Percentiles rank a stretch among this genome's conserved stretches.
Evolutionary conservation across 2,888 invertebrate species (phyloP).

Genomic region (Drosophila flavopinicola): DNA sequence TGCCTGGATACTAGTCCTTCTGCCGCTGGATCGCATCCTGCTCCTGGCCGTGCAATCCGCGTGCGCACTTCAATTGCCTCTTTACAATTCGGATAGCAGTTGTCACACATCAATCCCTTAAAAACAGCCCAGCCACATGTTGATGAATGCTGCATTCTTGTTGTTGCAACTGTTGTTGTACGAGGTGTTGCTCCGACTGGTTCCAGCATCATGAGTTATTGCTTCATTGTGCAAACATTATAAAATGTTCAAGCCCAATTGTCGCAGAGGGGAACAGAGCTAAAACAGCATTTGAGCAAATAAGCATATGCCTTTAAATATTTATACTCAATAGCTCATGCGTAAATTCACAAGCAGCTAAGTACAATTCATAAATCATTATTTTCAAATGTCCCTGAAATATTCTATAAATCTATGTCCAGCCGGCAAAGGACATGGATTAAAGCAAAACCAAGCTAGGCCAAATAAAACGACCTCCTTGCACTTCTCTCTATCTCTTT

Average conservation of each 20-base stretch:
- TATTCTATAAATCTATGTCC: conserved; percentile 72
- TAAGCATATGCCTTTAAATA: conserved; percentile 29
- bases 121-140: conserved; percentile 1
- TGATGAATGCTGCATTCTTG: conserved; percentile 1
- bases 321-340: conserved; percentile 17
- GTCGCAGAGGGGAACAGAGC: conserved; percentile 26
- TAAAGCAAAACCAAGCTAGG: conserved; percentile 42
- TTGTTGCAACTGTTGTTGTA: conserved; percentile 10
- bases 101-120: not conserved
- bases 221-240: conserved; percentile 28
- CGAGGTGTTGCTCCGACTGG: conserved; percentile 18
- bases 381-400: conserved; percentile 72
- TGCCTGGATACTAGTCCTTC: not conserved
- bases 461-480: conserved; percentile 15
- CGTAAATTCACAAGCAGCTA: conserved; percentile 28
- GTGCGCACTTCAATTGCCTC: conserved; percentile 2
- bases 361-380: conserved; percentile 61
- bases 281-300: conserved; percentile 14
- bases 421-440: conserved; percentile 50
- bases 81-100: not conserved
- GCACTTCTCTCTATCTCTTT: not conserved
- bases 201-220: conserved; percentile 36
- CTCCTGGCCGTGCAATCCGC: not conserved
- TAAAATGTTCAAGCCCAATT: conserved; percentile 23
- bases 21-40: not conserved